Base-by-base conservation (phyloP, 1,140 invertebrate genomes). In the Tyrophagus putrescentiae region DNA sequence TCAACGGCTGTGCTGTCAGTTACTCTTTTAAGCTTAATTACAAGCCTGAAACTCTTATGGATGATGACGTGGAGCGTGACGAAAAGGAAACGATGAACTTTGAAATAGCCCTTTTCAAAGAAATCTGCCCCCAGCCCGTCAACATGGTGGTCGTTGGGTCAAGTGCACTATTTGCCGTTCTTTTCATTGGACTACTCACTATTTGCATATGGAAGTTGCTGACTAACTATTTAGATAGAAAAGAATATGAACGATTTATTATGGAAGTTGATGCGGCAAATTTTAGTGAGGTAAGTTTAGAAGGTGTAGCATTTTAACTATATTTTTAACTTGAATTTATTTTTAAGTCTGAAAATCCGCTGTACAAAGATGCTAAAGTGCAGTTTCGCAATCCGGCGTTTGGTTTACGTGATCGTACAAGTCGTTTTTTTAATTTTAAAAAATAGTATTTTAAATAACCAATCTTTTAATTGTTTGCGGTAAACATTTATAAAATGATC, bases 221-320 rank as follows among this genome's bases (percentile, higher is more conserved):
- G 1, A 96, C 91, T 3, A 89, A 87, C 25, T 86, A 98, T 60
- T 89, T 95, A 68, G 94, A 98, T 72, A 78, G 88, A 50, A 74
- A 87, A 61, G 94, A 98, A 73, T 96, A 92, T 72, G 93, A 91
- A 11, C 84, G 84, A 66, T 98, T 98, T 72, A 87, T 96, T 71
- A 91, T 93, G 69, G 92, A 98, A 71, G 78, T 87, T 64, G 83
- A 86, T 78, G 85, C 85, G 74, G 87, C 91, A 52, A 87, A 88
- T 70, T 98, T 91, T 91, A 85, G 93, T 70, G n/a, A 27, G 36
- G 60, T 61, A 45, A 57, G 48, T 36, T 45, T 21, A 50, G 1
- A 16, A 16, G 27, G 4, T 25, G 1, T 11, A 59, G 13, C 33
- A 1, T 27, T 23, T 45, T 3, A 1, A 45, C 16, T 21, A 42